Evolutionary conservation across 1,140 invertebrate genomes (phyloP), one percentile per base, ranked within the genome.

Genomic region (Philaenus spumarius): DNA sequence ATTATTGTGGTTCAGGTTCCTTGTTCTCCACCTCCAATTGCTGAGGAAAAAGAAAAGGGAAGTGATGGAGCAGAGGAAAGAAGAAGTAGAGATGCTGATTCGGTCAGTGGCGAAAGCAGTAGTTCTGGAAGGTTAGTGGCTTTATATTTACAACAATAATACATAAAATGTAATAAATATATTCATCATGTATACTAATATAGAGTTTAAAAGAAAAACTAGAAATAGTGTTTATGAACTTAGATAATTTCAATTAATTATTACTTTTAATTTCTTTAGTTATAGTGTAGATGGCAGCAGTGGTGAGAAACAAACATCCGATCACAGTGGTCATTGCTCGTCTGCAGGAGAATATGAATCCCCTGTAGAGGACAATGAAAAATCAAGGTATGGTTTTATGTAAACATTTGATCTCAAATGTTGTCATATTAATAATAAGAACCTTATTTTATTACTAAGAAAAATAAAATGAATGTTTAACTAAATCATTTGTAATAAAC

Each of bases 271-370:
- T 19, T 60, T 17, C 54, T 61, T 50, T 51, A 68, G 67, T 55
- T 68, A 68, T 56, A 68, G 67, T 60, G 62, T 68, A 23, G 67
- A 67, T 34, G 64, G 65, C 12, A 67, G 67, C 62, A 62, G 58
- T 55, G 67, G 53, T 11, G 58, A 67, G 40, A 62, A 65, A 56
- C 34, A 50, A 53, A 55, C 37, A 2, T 83, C 84, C 64, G 83
- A 85, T 68, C 75, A 78, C 68, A 84, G 81, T 70, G 81, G 80
- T 35, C 83, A 83, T 57, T 85, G 85, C 66, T 87, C 85, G 45
- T 87, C 86, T 1, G 87, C 86, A 1, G 86, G 85, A 1, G 87
- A 87, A 63, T 89, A 89, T 67, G 85, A 87, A 67, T 87, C 85
- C 67, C 86, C 86, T 11, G 79, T 85, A 0, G 83, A 86, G 24